phyloP scores from a whole-genome alignment of 2,797 vertebrate genomes.

The Liasis olivaceus region DNA sequence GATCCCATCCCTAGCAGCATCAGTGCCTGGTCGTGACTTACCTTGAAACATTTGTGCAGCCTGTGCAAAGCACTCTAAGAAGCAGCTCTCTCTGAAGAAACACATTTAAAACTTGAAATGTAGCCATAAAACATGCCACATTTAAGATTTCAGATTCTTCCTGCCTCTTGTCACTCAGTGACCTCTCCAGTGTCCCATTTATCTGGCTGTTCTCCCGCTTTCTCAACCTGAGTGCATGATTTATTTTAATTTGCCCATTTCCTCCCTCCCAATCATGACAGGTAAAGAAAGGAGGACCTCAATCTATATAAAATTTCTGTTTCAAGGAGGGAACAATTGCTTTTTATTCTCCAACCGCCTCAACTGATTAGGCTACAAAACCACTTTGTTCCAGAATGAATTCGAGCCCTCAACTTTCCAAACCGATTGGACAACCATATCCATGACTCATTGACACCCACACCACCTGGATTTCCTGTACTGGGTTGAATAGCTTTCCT shows the following conservation, averaged over 20 bases:
- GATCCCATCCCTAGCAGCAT: neutral
- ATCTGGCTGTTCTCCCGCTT: neutral
- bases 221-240: neutral
- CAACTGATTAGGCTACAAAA: neutral
- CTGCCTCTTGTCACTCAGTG: neutral
- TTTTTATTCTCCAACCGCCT: neutral
- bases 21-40: neutral
- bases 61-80: neutral
- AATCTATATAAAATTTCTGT: neutral
- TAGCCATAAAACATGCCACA: neutral
- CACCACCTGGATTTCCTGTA: constrained; percentile 15
- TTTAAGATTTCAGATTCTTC: neutral
- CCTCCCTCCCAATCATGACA: neutral
- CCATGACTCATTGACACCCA: constrained; percentile 4
- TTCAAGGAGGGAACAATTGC: neutral
- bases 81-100: neutral
- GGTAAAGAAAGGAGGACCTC: neutral
- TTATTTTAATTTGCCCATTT: neutral
- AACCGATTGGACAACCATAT: neutral
- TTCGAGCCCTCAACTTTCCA: neutral
- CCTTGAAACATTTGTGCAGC: neutral
- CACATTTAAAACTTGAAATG: neutral
- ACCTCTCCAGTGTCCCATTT: neutral
- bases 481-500: neutral
- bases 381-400: neutral